These are phyloP conservation scores for Parelbella ahira DNA, from an alignment of 2,888 invertebrate genomes.

Conservation along the genomic window DNA sequence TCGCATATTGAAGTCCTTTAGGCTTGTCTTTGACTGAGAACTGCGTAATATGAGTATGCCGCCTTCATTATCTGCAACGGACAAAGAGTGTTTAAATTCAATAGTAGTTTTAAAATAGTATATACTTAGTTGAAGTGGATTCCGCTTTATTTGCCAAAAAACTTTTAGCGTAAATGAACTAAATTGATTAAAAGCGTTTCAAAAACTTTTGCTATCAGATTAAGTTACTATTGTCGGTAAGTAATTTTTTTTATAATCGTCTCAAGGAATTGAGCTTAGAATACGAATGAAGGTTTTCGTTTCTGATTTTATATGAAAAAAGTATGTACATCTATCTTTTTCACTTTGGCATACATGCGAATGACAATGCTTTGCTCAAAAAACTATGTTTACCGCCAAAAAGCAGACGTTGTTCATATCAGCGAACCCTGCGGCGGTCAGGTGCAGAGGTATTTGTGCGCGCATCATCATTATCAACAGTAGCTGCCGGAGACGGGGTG, in stretches of 20 bases:
- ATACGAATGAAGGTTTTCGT: too few relatives aligned
- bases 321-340: too few relatives aligned
- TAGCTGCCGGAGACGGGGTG: constrained; percentile 45
- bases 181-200: too few relatives aligned
- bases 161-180: too few relatives aligned
- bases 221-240: too few relatives aligned
- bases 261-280: too few relatives aligned
- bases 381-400: constrained; percentile 46
- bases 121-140: not conserved
- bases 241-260: too few relatives aligned
- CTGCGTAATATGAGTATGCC: constrained; percentile 64
- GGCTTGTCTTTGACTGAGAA: constrained; percentile 51
- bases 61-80: constrained; percentile 66
- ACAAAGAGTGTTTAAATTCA: constrained; percentile 8
- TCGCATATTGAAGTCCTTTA: too few relatives aligned
- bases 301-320: too few relatives aligned
- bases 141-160: constrained; percentile 1
- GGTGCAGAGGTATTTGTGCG: constrained; percentile 62
- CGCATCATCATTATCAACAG: constrained; percentile 62
- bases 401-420: constrained; percentile 71
- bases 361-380: too few relatives aligned
- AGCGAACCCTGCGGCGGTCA: constrained; percentile 71
- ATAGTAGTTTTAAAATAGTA: constrained; percentile 6
- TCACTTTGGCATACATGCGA: too few relatives aligned
- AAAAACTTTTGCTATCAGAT: too few relatives aligned